A percentile compares a stretch with the other conserved stretches of the same genome.
Evolutionary conservation across 2,113 vertebrate species (phyloP).

Genomic region (Tragelaphus buxtoni): DNA sequence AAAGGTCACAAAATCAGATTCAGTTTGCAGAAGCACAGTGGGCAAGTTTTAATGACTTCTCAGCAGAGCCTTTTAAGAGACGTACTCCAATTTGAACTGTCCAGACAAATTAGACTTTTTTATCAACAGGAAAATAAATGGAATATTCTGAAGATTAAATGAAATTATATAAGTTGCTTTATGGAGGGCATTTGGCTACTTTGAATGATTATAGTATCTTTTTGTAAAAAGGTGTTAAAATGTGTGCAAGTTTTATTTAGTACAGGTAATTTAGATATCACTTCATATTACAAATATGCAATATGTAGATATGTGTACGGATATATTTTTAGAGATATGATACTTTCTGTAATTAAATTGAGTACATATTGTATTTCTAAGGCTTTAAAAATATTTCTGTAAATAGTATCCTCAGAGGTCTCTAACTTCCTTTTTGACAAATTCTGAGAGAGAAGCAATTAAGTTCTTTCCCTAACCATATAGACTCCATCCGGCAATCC

Average conservation of each 20-base stretch:
- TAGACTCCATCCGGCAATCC: background rate
- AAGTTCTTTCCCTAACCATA: background rate
- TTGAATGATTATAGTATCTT: slow-evolving; percentile 1
- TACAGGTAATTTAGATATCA: background rate
- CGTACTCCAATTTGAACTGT: slow-evolving; percentile 24
- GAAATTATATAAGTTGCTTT: slow-evolving; percentile 31
- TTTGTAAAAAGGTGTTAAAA: background rate
- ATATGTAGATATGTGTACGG: background rate
- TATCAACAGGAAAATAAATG: slow-evolving; percentile 24
- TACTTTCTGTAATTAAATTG: slow-evolving; percentile 20
- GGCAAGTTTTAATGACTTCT: slow-evolving; percentile 71
- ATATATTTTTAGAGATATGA: background rate
- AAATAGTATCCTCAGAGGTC: background rate
- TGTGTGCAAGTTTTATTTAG: background rate
- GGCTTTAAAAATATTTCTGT: background rate
- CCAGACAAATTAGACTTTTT: slow-evolving; percentile 35
- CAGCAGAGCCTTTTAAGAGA: slow-evolving; percentile 52
- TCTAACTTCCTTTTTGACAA: background rate
- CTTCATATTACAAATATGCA: background rate
- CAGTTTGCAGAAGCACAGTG: slow-evolving; percentile 55
- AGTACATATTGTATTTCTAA: background rate
- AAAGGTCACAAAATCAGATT: slow-evolving; percentile 72
- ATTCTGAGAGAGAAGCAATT: background rate
- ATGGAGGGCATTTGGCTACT: background rate
- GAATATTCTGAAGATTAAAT: slow-evolving; percentile 60